A percentile compares a stretch with the other conserved stretches of the same genome.
Conservation (phyloP, 2,797 vertebrate species). For the Sebastes elongatus region DNA sequence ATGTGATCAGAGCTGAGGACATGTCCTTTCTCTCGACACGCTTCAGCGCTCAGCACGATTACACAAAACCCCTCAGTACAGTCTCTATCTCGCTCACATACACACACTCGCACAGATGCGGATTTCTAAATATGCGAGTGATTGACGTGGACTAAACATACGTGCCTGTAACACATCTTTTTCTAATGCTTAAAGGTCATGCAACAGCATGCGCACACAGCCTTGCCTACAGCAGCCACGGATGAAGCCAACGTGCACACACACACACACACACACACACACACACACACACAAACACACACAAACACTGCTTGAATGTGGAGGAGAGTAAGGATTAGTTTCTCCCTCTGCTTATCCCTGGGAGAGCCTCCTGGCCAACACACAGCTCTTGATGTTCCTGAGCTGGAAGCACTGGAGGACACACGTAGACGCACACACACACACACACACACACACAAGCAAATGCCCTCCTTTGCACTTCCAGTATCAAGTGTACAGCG, state of each 20-base stretch:
- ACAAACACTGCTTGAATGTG: slow-evolving; percentile 51
- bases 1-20: slow-evolving; percentile 78
- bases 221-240: slow-evolving; percentile 36
- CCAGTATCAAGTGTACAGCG: slow-evolving; percentile 22
- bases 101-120: slow-evolving; percentile 10
- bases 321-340: slow-evolving; percentile 68
- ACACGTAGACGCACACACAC: not conserved
- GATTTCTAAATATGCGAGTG: slow-evolving; percentile 52
- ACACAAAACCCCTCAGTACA: slow-evolving; percentile 77
- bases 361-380: slow-evolving; percentile 72
- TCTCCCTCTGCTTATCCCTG: slow-evolving; percentile 71
- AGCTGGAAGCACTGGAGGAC: slow-evolving; percentile 58
- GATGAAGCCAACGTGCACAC: slow-evolving; percentile 3
- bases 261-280: not conserved
- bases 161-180: slow-evolving; percentile 42
- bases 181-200: slow-evolving; percentile 56
- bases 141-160: slow-evolving; percentile 60
- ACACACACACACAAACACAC: not conserved
- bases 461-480: slow-evolving; percentile 16
- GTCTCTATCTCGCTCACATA: slow-evolving; percentile 31
- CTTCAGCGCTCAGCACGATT: slow-evolving; percentile 76
- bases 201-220: slow-evolving; percentile 33
- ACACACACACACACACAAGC: not conserved
- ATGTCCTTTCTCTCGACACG: slow-evolving; percentile 79
- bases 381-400: slow-evolving; percentile 73